Base-by-base conservation (phyloP, 30 jellyfish, hydroid and myxozoan species). In the Aurelia sp. region DNA sequence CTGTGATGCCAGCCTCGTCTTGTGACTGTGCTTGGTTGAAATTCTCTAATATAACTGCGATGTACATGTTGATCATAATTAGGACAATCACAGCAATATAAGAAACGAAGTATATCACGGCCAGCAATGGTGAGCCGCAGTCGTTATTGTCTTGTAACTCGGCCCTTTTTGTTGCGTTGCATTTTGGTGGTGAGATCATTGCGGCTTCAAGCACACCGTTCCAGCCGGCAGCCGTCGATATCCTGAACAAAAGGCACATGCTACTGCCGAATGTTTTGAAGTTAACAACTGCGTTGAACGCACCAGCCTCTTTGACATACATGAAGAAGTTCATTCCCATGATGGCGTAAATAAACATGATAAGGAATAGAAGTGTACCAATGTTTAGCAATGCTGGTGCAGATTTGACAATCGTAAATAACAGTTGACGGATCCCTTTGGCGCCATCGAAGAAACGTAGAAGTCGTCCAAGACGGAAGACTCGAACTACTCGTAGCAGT, bases 221-320 rank as follows among this genome's bases (percentile, higher is more conserved):
- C 99, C 99, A 94, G 63, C 99, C 99, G 27, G 99, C 99, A 21
- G 97, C 97, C 22, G 99, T 94, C 22, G 99, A 84, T 16, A 94
- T 88, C 21, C 99, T 92, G 78, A 94, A 94, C 60, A 94, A 84
- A 70, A 94, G 63, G 60, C 99, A 94, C 96, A 94, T 83, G 81
- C 99, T 94, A 86, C 95, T 77, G 23, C 99, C 97, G 71, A 94
- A 94, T 13, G 97, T 94, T 63, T 84, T 84, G 80, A 94, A 94
- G 73, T 94, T 94, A 33, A 85, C 96, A 80, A 84, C 88, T 18
- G 82, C 91, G 70, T 84, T 94, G 22, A 88, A 80, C 11, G 96
- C 90, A 41, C 99, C 98, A 33, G 91, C 85, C 61, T 88, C 87
- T 37, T 66, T 73, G 19, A 94, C 81, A 27, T 80, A 30, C 76